Evolutionary conservation across 2,888 invertebrate species (phyloP).

Genomic region (Opisthograptis luteolata): DNA sequence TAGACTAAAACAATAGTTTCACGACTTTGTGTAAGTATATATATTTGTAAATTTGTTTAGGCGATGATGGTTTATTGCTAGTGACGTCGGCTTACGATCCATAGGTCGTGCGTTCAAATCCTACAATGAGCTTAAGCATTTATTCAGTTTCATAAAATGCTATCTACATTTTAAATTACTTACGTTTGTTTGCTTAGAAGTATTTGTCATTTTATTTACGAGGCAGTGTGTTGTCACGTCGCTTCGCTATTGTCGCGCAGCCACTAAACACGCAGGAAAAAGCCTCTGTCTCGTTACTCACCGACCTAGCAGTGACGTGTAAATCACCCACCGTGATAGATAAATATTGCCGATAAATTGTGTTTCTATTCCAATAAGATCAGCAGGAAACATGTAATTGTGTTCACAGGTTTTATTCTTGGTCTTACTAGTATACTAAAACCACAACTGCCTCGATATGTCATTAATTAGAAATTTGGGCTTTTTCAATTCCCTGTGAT

Average conservation of each 20-base stretch:
- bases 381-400: conserved; percentile 30
- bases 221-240: conserved; percentile 60
- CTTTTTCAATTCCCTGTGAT: background rate
- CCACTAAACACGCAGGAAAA: conserved; percentile 48
- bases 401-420: background rate
- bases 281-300: conserved; percentile 28
- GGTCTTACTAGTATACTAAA: too few relatives aligned
- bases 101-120: too few relatives aligned
- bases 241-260: conserved; percentile 36
- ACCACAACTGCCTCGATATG: background rate
- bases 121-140: too few relatives aligned
- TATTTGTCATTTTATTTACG: conserved; percentile 50
- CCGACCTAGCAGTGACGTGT: conserved; percentile 43
- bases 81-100: too few relatives aligned
- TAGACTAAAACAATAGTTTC: too few relatives aligned
- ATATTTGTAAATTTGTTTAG: too few relatives aligned
- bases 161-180: conserved; percentile 43
- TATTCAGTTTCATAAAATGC: too few relatives aligned
- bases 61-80: too few relatives aligned
- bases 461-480: background rate
- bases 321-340: conserved; percentile 32
- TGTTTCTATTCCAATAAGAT: conserved; percentile 44
- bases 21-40: too few relatives aligned
- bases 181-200: conserved; percentile 51
- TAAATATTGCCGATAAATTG: conserved; percentile 45